Conservation (phyloP, 2,797 vertebrate genomes). For the Chaetophractus vellerosus region DNA sequence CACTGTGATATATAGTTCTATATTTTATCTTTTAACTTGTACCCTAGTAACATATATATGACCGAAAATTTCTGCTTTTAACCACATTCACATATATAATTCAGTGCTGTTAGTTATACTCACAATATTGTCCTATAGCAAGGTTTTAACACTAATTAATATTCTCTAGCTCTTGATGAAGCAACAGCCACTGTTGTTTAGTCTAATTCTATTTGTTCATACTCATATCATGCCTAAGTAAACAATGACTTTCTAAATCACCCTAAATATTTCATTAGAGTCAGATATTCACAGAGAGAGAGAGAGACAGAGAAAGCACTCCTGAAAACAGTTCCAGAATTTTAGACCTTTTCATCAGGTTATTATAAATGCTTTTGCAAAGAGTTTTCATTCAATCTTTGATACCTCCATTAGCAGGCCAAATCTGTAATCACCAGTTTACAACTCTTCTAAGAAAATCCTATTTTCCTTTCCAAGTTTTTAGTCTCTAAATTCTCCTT, state of each 20-base stretch:
- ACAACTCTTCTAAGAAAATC: neutral
- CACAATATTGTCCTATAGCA: neutral
- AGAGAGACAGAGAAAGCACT: neutral
- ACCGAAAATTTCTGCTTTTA: too few species aligned
- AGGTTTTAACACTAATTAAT: constrained; percentile 44
- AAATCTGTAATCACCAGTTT: constrained; percentile 43
- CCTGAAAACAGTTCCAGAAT: neutral
- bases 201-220: constrained; percentile 22
- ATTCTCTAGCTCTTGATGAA: constrained; percentile 5
- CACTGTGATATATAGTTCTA: too few species aligned
- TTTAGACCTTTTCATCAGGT: constrained; percentile 37
- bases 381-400: neutral
- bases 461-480: constrained; percentile 60
- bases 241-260: constrained; percentile 8
- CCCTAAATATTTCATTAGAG: neutral
- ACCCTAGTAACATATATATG: too few species aligned
- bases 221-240: neutral
- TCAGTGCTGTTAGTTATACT: too few species aligned
- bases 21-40: too few species aligned
- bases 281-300: neutral
- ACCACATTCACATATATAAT: too few species aligned
- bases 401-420: neutral
- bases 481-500: constrained; percentile 64
- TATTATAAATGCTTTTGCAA: constrained; percentile 60
- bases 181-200: neutral